Percentiles rank a stretch among this genome's conserved stretches.
phyloP scores from a whole-genome alignment of 2,888 invertebrate species.

The Drosophila birchii region DNA sequence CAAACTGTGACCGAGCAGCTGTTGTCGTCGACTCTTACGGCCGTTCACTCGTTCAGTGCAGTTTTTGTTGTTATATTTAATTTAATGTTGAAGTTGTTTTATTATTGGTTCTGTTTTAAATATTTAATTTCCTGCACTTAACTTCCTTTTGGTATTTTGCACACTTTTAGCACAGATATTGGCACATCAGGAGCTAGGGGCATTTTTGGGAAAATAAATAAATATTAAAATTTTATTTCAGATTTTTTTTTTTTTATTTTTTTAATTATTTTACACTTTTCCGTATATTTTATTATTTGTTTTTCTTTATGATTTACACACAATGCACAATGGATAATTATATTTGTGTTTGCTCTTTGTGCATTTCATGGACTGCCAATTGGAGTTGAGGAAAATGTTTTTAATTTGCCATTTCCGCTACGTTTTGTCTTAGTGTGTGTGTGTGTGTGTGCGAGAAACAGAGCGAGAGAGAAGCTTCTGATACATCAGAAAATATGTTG shows the following conservation, averaged over 20 bases:
- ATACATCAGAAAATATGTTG: constrained; percentile 45
- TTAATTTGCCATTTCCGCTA: constrained; percentile 75
- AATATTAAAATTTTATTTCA: constrained; percentile 16
- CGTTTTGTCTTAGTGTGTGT: constrained; percentile 42
- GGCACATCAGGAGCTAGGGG: constrained; percentile 31
- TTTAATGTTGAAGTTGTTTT: constrained; percentile 39
- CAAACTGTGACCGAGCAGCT: constrained; percentile 69
- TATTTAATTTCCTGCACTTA: constrained; percentile 43
- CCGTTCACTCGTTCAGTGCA: constrained; percentile 61
- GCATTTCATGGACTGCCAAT: constrained; percentile 62
- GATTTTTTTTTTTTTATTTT: not conserved
- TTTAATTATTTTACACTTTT: constrained; percentile 18
- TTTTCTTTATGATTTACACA: constrained; percentile 60
- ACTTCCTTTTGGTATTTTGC: constrained; percentile 41
- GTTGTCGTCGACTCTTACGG: constrained; percentile 61
- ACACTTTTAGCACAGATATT: constrained; percentile 43
- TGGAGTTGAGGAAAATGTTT: constrained; percentile 52
- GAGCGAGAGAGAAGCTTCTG: constrained; percentile 1
- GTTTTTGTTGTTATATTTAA: constrained; percentile 23
- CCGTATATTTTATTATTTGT: not conserved
- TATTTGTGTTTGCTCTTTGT: constrained; percentile 40
- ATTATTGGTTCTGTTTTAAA: constrained; percentile 42
- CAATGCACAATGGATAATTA: constrained; percentile 32
- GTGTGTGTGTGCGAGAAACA: constrained; percentile 9
- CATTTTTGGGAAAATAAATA: constrained; percentile 2